Base-by-base conservation (phyloP, 37 sponge, comb jelly and placozoan genomes). In the Crambe crambe region DNA sequence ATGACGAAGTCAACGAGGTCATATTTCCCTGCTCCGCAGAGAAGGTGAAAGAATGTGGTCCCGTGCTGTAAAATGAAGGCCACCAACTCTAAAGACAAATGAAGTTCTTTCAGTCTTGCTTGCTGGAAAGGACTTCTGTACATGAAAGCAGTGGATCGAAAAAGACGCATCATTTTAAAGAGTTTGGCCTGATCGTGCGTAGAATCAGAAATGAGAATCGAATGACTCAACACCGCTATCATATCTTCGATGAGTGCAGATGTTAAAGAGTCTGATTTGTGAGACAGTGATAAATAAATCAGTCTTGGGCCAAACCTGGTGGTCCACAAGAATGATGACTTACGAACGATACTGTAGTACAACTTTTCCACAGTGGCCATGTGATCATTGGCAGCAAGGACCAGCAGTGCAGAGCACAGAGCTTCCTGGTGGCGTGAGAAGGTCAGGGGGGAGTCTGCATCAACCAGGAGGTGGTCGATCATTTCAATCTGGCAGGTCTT, bases 201-300 rank as follows among this genome's bases (percentile, higher is more conserved):
- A 65, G 66, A 31, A 12, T 31, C 66, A 8, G 66, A 34, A 2
- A 65, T 65, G n/a, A n/a, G n/a, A 30, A 65, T 31, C 2, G 10
- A 65, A 9, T 65, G 66, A 31, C 66, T 31, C 2, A 65, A 30
- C 12, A 34, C 35, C 30, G 35, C 35, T 31, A 65, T 34, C 66
- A 65, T 30, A 9, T 65, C 34, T 31, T 30, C 30, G 35, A 9
- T 65, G 2, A 65, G 66, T 34, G 17, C 32, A 2, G 35, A 29
- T 31, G 12, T 34, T 8, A 65, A 65, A 30, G 66, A 65, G 30
- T 17, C 17, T 30, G 32, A 65, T 17, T 34, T 3, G 3, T 65
- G 59, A 34, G 79, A 64, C 12, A 64, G 79, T 17, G 54, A n/a
- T 20, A 68, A 27, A 39, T 51, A 79, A 8, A 79, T 42, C 4